These are phyloP conservation scores for Belonocnema kinseyi DNA, from an alignment of 1,140 invertebrate species.

Conservation along the genomic window DNA sequence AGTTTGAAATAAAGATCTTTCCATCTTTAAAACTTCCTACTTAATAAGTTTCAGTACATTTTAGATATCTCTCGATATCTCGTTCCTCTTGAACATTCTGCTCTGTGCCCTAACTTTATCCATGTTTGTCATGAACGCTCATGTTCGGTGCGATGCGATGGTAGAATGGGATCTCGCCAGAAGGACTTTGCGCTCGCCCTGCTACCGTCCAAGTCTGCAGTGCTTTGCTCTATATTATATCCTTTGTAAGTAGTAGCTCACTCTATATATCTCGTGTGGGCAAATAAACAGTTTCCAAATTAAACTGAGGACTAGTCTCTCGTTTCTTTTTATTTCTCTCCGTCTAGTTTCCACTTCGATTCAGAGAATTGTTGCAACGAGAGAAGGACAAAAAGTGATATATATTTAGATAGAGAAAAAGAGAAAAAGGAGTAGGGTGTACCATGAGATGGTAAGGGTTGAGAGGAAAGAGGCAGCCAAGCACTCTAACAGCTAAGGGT, in stretches of 20 bases:
- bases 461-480: slow-evolving; percentile 9
- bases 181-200: slow-evolving; percentile 25
- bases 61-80: too few relatives aligned
- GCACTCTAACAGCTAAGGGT: slow-evolving; percentile 19
- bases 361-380: slow-evolving; percentile 8
- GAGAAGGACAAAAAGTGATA: not conserved
- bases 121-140: too few relatives aligned
- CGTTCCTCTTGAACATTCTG: too few relatives aligned
- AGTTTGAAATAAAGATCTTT: too few relatives aligned
- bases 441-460: not conserved
- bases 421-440: not conserved
- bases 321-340: not conserved
- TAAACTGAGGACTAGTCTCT: slow-evolving; percentile 18
- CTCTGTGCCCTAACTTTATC: too few relatives aligned
- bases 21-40: too few relatives aligned
- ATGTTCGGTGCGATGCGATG: too few relatives aligned
- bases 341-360: slow-evolving; percentile 26
- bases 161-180: not conserved
- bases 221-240: not conserved
- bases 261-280: slow-evolving; percentile 2
- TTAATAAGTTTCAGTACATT: too few relatives aligned
- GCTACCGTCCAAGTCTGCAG: slow-evolving; percentile 14
- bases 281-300: slow-evolving; percentile 24
- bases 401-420: not conserved
- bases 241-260: not conserved